Evolutionary conservation across 2,113 vertebrate genomes (phyloP).

Genomic region (Sceloporus undulatus): DNA sequence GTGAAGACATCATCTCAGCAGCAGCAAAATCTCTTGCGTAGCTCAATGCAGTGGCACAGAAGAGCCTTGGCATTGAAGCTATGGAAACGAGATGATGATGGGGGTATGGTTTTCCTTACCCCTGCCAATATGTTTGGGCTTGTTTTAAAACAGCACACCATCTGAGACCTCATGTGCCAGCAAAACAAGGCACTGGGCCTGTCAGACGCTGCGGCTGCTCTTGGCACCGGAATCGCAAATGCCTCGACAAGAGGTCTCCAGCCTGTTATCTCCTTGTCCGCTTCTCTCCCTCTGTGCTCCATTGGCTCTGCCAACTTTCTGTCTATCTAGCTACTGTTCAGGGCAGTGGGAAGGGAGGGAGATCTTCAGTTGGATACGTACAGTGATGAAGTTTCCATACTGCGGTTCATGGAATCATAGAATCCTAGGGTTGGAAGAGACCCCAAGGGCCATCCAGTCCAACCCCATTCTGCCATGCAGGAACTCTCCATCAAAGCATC

Average conservation of each 20-base stretch:
- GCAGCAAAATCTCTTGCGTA: no score
- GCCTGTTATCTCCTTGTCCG: not conserved
- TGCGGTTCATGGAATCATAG: not conserved
- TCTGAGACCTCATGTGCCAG: not conserved
- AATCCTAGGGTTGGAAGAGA: no score
- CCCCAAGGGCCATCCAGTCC: no score
- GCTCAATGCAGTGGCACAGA: no score
- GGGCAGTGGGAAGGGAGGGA: no score
- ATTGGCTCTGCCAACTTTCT: not conserved
- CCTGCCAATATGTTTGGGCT: no score
- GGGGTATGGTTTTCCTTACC: not conserved
- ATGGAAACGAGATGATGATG: no score
- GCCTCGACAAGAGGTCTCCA: not conserved
- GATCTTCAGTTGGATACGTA: not conserved
- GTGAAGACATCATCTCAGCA: no score
- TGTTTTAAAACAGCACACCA: not conserved
- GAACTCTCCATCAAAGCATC: no score
- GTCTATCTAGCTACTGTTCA: not conserved
- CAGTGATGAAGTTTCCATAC: not conserved
- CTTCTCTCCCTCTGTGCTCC: not conserved
- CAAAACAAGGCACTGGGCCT: not conserved
- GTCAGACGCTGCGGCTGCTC: not conserved
- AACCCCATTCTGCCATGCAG: no score
- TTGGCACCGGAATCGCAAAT: not conserved
- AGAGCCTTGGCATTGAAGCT: no score